Percentiles rank a stretch among this genome's conserved stretches.
Conservation (phyloP, 2,797 vertebrate genomes). For the Eulemur mongoz region DNA sequence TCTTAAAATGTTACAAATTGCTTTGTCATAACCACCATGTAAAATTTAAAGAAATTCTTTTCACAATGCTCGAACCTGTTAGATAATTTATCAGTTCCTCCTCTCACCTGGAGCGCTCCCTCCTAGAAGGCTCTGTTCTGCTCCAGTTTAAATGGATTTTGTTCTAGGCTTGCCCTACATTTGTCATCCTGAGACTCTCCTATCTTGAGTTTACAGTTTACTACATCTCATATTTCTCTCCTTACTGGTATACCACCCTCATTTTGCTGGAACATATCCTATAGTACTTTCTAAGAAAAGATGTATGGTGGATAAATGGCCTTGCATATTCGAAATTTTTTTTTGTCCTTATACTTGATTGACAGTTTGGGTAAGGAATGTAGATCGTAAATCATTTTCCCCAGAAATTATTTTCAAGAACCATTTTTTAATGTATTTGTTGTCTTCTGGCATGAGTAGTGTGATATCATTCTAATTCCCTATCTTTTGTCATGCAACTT, state of each 20-base stretch:
- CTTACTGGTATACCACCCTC: neutral
- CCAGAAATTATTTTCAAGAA: neutral
- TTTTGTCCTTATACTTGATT: neutral
- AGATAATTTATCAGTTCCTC: neutral
- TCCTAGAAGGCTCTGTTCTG: neutral
- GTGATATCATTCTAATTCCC: neutral
- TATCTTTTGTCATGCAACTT: neutral
- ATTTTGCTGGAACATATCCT: neutral
- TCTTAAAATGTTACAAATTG: constrained; percentile 9
- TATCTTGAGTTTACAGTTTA: neutral
- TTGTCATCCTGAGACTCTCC: neutral
- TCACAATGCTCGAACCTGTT: neutral
- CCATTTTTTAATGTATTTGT: neutral
- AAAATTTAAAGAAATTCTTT: neutral
- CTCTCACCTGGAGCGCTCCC: neutral
- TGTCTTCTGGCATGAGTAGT: neutral
- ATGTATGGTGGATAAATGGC: neutral
- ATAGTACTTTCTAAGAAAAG: neutral
- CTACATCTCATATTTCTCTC: neutral
- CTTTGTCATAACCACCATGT: neutral
- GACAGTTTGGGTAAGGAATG: neutral
- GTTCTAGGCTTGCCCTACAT: neutral
- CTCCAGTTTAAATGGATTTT: neutral
- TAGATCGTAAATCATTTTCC: neutral
- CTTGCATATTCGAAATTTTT: neutral